These are phyloP conservation scores for Passer montanus DNA, from an alignment of 2,113 vertebrate genomes.

Conservation along the genomic window DNA sequence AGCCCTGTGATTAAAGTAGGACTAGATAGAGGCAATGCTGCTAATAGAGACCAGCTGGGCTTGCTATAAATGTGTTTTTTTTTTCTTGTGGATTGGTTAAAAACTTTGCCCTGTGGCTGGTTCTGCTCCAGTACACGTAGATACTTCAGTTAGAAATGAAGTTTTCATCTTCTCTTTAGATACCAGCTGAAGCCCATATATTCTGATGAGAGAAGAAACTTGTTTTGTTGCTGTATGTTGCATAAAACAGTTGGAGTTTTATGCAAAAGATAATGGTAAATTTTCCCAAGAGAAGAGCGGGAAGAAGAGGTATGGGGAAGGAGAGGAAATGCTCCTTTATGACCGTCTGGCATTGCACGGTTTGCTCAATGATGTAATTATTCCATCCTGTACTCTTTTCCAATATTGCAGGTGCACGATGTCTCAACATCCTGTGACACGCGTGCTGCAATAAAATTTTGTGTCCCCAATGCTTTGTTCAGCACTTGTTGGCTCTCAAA, in stretches of 20 bases:
- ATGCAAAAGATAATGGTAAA: neutral
- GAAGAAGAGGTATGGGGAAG: neutral
- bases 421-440: neutral
- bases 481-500: slow-evolving; percentile 3
- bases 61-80: neutral
- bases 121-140: slow-evolving; percentile 14
- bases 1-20: neutral
- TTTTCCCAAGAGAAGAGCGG: neutral
- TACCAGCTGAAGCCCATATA: neutral
- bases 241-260: slow-evolving; percentile 34
- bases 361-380: neutral
- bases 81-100: neutral
- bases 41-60: neutral
- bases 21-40: neutral
- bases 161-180: slow-evolving; percentile 13
- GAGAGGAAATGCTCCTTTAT: neutral
- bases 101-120: slow-evolving; percentile 26
- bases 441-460: neutral
- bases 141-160: neutral
- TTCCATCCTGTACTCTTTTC: neutral
- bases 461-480: neutral
- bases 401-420: neutral
- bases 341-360: neutral
- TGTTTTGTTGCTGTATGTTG: neutral
- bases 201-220: neutral